Evolutionary conservation across 2,888 invertebrate species (phyloP), one percentile per base, ranked within the genome.

Genomic region (Protonemura montana): DNA sequence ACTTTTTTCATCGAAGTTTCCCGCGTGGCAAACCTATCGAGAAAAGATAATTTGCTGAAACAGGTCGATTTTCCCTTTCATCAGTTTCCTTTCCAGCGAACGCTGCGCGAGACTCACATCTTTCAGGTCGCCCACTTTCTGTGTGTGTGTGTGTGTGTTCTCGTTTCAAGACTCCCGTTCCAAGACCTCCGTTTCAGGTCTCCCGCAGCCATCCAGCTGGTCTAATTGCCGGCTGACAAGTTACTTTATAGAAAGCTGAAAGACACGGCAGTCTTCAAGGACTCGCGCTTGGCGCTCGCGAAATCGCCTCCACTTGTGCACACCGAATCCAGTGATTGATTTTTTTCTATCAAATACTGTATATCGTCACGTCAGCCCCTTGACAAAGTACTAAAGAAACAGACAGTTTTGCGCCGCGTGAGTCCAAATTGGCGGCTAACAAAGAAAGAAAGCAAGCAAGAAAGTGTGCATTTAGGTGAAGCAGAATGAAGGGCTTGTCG

Each of bases 11-110:
- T 21, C 59, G 59, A 6, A 10, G 59, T 21, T 10, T 59, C 2
- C 59, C 59, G 16, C 59, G n/a, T n/a, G 21, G 16, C 7, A 59
- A 59, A 7, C 59, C 59, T 59, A 59, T 59, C 59, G 59, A 59
- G 59, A 78, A 78, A 78, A 28, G 78, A 78, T 78, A 78, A 78
- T 78, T 30, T 81, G 81, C 30, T 81, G 81, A 81, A 81, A 30
- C 81, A 28, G 29, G 81, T 81, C 81, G 81, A 81, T 81, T 81
- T 81, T 81, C 28, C n/a, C 28, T 28, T 81, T 30, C 81, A 30
- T 29, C 30, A 29, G 28, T 78, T 78, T 21, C 59, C 6, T 59
- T 59, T 10, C 16, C 59, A 59, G 35, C 35, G 35, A 35, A 10
- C 35, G 35, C 35, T 35, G 35, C 35, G 35, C 35, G 3, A 35